Percentiles rank a stretch among this genome's conserved stretches.
Evolutionary conservation across 2,113 vertebrate species (phyloP).

Genomic region (Heteronetta atricapilla): DNA sequence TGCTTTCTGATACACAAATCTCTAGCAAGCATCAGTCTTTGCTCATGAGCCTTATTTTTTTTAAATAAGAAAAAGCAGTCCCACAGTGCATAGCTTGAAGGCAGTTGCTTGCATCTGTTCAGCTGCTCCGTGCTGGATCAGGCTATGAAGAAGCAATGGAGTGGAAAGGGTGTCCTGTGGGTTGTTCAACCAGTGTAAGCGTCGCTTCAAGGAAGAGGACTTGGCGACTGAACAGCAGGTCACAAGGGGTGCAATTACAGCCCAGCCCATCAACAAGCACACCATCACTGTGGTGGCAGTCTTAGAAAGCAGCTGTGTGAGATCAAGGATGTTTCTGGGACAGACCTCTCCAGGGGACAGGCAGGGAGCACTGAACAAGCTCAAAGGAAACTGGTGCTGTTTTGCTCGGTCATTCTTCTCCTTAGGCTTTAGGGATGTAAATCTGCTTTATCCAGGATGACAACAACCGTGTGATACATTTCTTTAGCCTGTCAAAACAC

Average conservation of each 20-base stretch:
- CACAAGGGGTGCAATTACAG: neutral
- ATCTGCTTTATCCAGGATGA: constrained; percentile 73
- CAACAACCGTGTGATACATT: constrained; percentile 80
- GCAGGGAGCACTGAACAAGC: neutral
- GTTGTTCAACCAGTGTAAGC: neutral
- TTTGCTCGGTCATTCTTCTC: neutral
- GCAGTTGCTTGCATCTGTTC: neutral
- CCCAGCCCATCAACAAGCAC: neutral
- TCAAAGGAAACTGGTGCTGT: neutral
- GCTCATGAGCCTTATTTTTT: neutral
- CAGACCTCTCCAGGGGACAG: neutral
- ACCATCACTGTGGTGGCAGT: neutral
- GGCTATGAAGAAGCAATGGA: neutral
- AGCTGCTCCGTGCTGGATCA: neutral
- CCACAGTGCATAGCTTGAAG: neutral
- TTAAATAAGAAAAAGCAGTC: neutral
- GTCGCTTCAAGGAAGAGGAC: neutral
- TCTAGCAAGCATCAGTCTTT: neutral
- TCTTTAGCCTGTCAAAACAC: constrained; percentile 82
- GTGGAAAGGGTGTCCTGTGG: neutral
- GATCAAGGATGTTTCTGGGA: neutral
- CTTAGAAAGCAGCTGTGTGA: constrained; percentile 10
- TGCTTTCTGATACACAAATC: neutral
- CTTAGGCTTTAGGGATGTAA: neutral
- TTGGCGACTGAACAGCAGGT: neutral